Percentiles rank a stretch among this genome's conserved stretches.
phyloP scores from a whole-genome alignment of 2,888 invertebrate genomes.

The Lamellibrachia satsuma region DNA sequence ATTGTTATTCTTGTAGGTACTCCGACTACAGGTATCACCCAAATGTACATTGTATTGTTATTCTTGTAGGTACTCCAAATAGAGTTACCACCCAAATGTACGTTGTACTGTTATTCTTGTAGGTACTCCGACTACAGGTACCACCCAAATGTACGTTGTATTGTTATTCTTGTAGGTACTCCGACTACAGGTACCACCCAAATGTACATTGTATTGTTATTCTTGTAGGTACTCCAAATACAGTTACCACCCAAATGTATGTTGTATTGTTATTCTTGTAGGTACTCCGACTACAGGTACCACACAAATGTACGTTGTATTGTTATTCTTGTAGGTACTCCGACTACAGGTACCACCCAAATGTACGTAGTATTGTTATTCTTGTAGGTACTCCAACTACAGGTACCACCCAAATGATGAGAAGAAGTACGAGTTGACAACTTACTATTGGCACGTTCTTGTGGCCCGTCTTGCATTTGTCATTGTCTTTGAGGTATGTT shows the following conservation, averaged over 20 bases:
- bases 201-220: not conserved
- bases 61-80: not conserved
- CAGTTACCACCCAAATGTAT: not conserved
- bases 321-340: too few species aligned
- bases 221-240: not conserved
- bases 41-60: not conserved
- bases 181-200: not conserved
- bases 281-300: not conserved
- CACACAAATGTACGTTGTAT: too few species aligned
- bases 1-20: not conserved
- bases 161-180: not conserved
- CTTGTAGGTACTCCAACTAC: constrained; percentile 65
- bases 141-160: not conserved
- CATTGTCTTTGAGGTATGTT: constrained; percentile 62
- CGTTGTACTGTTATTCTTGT: not conserved
- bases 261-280: not conserved
- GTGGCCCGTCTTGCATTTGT: constrained; percentile 72
- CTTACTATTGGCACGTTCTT: constrained; percentile 91
- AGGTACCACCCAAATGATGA: constrained; percentile 70
- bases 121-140: not conserved
- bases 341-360: too few species aligned
- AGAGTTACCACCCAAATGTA: not conserved
- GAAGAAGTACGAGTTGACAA: constrained; percentile 68
- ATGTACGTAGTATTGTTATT: too few species aligned
- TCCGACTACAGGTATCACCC: not conserved